These are phyloP conservation scores for Atherinomorus stipes DNA, from an alignment of 2,113 vertebrate species.

Conservation along the genomic window DNA sequence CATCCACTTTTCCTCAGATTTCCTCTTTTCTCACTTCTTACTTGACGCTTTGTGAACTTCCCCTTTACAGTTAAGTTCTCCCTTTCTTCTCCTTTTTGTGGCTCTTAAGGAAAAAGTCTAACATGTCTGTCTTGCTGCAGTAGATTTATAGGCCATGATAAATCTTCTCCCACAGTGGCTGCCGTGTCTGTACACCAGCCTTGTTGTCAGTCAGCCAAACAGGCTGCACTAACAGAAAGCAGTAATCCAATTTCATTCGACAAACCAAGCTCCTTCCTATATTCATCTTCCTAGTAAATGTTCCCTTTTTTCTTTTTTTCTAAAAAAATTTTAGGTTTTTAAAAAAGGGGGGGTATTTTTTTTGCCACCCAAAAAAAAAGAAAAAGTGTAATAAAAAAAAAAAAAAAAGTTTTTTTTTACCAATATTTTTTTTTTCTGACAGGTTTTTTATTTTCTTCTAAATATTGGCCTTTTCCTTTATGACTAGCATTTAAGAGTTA, in stretches of 20 bases:
- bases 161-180: conserved; percentile 53
- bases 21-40: background rate
- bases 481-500: no score
- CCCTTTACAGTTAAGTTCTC: conserved; percentile 22
- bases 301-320: conserved; percentile 3
- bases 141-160: conserved; percentile 71
- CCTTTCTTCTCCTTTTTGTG: conserved; percentile 4
- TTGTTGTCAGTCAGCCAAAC: conserved; percentile 68
- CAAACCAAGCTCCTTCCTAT: conserved; percentile 82
- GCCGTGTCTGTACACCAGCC: conserved; percentile 57
- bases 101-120: conserved; percentile 30
- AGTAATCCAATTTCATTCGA: conserved; percentile 82
- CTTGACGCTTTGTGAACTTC: conserved; percentile 15
- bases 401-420: no score
- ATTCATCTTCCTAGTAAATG: conserved; percentile 66
- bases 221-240: conserved; percentile 67
- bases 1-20: conserved; percentile 32
- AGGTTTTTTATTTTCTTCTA: conserved; percentile 7
- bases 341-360: no score
- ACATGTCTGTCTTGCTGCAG: conserved; percentile 40
- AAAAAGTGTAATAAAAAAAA: no score
- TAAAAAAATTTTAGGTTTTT: no score
- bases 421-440: background rate
- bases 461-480: conserved; percentile 11
- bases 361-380: no score